These are phyloP conservation scores for Geotrypetes seraphini DNA, from an alignment of 2,797 vertebrate genomes.

Conservation along the genomic window DNA sequence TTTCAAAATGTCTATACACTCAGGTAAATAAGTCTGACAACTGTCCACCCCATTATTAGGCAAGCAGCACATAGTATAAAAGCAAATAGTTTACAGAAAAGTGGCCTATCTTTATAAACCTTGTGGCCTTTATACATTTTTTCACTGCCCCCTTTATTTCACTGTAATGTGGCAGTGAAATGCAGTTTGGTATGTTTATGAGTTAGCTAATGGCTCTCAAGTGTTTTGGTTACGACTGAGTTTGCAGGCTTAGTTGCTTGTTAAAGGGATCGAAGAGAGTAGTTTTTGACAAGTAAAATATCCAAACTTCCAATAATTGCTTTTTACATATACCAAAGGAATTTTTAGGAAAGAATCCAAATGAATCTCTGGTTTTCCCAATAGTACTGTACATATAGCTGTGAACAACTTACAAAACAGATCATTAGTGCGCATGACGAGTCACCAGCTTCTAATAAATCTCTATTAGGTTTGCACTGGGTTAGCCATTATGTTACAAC, in stretches of 20 bases:
- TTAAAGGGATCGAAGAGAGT: not conserved
- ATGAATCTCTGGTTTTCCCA: not conserved
- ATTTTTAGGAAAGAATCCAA: not conserved
- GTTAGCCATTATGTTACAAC: not conserved
- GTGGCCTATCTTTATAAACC: not conserved
- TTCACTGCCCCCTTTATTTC: not conserved
- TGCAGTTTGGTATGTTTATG: not conserved
- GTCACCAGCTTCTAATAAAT: not conserved
- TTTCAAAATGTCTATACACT: too few species aligned
- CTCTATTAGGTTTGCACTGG: not conserved
- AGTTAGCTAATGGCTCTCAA: not conserved
- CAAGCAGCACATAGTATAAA: too few species aligned
- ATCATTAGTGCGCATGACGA: not conserved
- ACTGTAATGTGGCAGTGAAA: not conserved
- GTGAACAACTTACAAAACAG: not conserved
- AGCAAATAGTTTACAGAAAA: too few species aligned
- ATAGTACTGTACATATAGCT: not conserved
- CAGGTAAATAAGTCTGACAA: too few species aligned
- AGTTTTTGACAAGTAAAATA: slow-evolving; percentile 5
- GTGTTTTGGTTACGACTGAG: not conserved
- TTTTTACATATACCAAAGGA: not conserved
- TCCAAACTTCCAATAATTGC: not conserved
- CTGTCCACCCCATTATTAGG: too few species aligned
- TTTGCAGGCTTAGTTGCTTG: not conserved
- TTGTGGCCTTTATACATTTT: not conserved